Evolutionary conservation across 2,888 invertebrate species (phyloP), one percentile per base, ranked within the genome.

Genomic region (Microplitis deprimator): DNA sequence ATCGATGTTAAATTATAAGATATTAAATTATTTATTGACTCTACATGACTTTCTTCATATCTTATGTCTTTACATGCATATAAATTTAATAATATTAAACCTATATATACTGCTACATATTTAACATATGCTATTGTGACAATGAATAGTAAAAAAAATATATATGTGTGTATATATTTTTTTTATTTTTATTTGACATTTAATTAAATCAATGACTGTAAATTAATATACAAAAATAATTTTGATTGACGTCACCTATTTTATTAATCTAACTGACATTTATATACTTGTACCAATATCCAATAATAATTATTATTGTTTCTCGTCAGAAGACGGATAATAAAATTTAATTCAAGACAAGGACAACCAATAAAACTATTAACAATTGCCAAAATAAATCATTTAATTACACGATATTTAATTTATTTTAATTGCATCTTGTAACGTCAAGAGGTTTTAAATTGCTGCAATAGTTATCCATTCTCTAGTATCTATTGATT

Each of bases 1-100:
- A 77, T 77, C 77, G 73, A 77, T 69, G 68, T 62, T 62, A 77
- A 73, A 74, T 77, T 77, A 77, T 77, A 70, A 77, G 69, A 64
- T 13, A 59, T 62, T 74, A 69, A 64, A 77, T 73, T 69, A 77
- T 77, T 77, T 64, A 77, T 77, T 69, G 65, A 59, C 69, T 70
- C 68, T 64, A 77, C 59, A 50, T 50, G 38, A 13, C 73, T 41
- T 50, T 50, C 50, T 73, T 73, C 61, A 64, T 64, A 62, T 62
- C 7, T 2, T 41, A 39, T 41, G 64, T 73, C 73, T 73, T 67
- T 73, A 73, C 73, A 73, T 59, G 62, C 40, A 39, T 38, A 62
- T 71, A 71, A 29, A 62, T 60, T 39, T 41, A 72, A 40, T 62
- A 17, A 38, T 16, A 62, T 16, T 20, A 72, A 61, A 29, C 29